Percentiles rank a stretch among this genome's conserved stretches.
These are phyloP conservation scores for Psittacula derbiana DNA, from an alignment of 2,797 vertebrate species.

Conservation along the genomic window DNA sequence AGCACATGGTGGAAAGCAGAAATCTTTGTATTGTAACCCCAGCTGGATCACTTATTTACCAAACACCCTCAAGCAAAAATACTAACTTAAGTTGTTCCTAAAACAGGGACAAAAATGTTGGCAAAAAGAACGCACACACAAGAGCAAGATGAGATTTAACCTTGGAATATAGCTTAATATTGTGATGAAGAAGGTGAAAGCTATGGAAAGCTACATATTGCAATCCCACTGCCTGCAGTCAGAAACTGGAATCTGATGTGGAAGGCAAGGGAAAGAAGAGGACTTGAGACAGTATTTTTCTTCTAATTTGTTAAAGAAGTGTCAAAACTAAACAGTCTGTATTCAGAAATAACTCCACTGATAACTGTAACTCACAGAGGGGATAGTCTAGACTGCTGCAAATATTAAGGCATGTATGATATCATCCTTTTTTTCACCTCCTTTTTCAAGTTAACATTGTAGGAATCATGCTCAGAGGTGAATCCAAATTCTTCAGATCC, in stretches of 20 bases:
- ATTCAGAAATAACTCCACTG: constrained; percentile 58
- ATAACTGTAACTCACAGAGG: constrained; percentile 61
- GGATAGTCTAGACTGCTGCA: constrained; percentile 66
- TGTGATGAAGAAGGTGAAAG: not conserved
- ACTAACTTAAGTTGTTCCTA: not conserved
- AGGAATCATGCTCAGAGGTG: not conserved
- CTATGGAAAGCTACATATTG: not conserved
- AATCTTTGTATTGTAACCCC: not conserved
- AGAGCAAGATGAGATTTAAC: not conserved
- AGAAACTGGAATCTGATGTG: not conserved
- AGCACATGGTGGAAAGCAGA: not conserved
- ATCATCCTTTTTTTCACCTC: constrained; percentile 12
- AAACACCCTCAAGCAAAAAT: not conserved
- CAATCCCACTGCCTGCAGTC: not conserved
- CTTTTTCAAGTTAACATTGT: constrained; percentile 18
- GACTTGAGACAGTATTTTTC: constrained; percentile 47
- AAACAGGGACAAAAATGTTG: not conserved
- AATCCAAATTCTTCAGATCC: not conserved
- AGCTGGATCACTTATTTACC: not conserved
- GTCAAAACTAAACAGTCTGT: constrained; percentile 48
- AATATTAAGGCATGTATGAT: constrained; percentile 62
- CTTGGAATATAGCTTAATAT: not conserved
- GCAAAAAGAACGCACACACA: not conserved
- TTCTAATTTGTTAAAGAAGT: constrained; percentile 45
- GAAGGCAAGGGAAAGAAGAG: not conserved